Evolutionary conservation across 2,113 vertebrate species (phyloP).

Genomic region (Coryphaenoides rupestris): DNA sequence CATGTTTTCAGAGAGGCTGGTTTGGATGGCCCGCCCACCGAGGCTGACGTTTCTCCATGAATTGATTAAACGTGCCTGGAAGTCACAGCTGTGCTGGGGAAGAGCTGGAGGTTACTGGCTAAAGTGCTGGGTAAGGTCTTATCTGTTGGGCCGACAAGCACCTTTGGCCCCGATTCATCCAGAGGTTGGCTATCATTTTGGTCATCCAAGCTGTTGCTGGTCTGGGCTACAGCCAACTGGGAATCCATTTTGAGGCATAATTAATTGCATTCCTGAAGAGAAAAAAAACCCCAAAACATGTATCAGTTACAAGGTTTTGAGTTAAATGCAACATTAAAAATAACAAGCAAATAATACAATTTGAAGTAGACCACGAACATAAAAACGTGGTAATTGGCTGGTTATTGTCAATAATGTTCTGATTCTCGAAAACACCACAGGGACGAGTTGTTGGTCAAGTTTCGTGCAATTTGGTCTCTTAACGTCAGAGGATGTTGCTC

Average conservation of each 20-base stretch:
- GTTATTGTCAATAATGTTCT: too few relatives aligned
- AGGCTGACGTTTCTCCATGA: conserved; percentile 58
- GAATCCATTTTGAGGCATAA: conserved; percentile 72
- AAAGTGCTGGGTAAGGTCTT: conserved; percentile 31
- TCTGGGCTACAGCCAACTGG: conserved; percentile 68
- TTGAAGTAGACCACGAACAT: neutral
- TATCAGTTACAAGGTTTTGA: neutral
- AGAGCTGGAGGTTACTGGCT: conserved; percentile 54
- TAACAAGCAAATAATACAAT: too few relatives aligned
- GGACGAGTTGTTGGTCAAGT: too few relatives aligned
- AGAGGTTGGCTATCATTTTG: conserved; percentile 60
- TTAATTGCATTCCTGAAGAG: conserved; percentile 45
- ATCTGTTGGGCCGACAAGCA: conserved; percentile 40
- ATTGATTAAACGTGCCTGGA: conserved; percentile 55
- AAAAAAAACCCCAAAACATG: conserved; percentile 1
- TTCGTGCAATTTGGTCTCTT: too few relatives aligned
- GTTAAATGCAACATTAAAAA: too few relatives aligned
- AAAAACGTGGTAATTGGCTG: too few relatives aligned
- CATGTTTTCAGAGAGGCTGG: conserved; percentile 54
- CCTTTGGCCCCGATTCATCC: conserved; percentile 45
- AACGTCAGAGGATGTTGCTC: too few relatives aligned
- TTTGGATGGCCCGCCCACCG: conserved; percentile 52
- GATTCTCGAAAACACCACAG: too few relatives aligned
- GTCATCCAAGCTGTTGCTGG: conserved; percentile 63
- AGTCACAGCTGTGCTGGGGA: conserved; percentile 39